A percentile compares a stretch with the other conserved stretches of the same genome.
phyloP scores from a whole-genome alignment of 1,140 invertebrate genomes.

The Drosophila insularis region DNA sequence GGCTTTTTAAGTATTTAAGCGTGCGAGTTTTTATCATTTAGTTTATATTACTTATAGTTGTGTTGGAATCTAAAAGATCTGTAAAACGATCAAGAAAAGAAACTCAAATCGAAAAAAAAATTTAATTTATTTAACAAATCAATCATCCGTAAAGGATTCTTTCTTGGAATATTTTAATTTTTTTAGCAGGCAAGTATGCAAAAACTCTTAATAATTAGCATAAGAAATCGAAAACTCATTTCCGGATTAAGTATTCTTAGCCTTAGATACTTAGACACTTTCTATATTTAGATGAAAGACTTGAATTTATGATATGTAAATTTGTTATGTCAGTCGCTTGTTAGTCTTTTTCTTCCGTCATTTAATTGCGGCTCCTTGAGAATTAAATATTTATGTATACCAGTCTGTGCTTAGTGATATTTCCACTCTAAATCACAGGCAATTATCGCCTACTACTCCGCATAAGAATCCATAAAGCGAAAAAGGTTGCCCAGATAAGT shows the following conservation, averaged over 20 bases:
- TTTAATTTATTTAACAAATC: not conserved
- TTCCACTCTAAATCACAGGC: slow-evolving; percentile 68
- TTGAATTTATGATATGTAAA: not conserved
- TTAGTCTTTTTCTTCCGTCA: slow-evolving; percentile 1
- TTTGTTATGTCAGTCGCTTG: not conserved
- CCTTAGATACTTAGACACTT: not conserved
- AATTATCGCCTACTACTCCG: slow-evolving; percentile 19
- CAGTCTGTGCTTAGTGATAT: slow-evolving; percentile 27
- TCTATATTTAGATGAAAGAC: not conserved
- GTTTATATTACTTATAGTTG: slow-evolving; percentile 31
- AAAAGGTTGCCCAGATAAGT: slow-evolving; percentile 59
- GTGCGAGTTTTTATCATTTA: slow-evolving; percentile 43
- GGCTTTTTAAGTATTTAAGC: slow-evolving; percentile 60
- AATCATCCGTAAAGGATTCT: not conserved
- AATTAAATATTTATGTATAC: slow-evolving; percentile 42
- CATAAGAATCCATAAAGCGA: slow-evolving; percentile 61
- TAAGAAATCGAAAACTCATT: no score
- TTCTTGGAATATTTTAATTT: not conserved
- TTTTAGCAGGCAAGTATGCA: no score
- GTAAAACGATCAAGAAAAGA: not conserved
- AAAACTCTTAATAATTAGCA: no score
- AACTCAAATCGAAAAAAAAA: not conserved
- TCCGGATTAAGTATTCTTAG: no score
- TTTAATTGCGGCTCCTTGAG: slow-evolving; percentile 9
- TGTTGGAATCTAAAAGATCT: not conserved